Evolutionary conservation across 2,888 invertebrate species (phyloP), one percentile per base, ranked within the genome.

Genomic region (Azorinus chamasolen): DNA sequence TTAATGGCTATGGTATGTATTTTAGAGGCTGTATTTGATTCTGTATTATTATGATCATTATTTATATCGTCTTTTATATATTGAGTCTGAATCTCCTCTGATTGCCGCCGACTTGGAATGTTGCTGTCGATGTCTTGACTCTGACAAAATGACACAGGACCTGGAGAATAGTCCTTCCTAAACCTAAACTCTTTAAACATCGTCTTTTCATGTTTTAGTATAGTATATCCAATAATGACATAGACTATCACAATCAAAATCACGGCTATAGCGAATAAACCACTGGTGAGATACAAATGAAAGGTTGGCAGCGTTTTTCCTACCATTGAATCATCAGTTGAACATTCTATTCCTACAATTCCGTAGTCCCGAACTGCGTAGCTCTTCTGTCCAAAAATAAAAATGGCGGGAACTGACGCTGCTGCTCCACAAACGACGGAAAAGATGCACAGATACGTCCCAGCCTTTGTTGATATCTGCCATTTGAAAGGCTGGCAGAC

Each of bases 301-400:
- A 79, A 37, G 0, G 72, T 50, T 2, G 83, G 82, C 41, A 68
- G 79, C 2, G 48, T 39, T 1, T 79, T 79, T 8, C 76, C 50
- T 24, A 63, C 39, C 41, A 64, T 77, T 1, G 37, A 32, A 55
- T 86, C 84, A 24, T 72, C 65, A 0, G 79, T 79, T 10, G 86
- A 86, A 58, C 86, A 86, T 32, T 86, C 86, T 3, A 72, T 75
- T 8, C 77, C 79, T n/a, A 57, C 73, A 2, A 80, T 32, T 20
- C 65, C 57, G 2, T 64, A 39, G n/a, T 24, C 51, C 12, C 43
- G 46, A 2, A 66, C 39, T 12, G 64, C 48, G 4, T 73, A 64
- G 18, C 72, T 68, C 54, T 79, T 79, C 45, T 73, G 54, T 4
- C 80, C 80, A 48, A 77, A 80, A 2, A 77, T 43, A 18, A 77